Evolutionary conservation across 2,888 invertebrate species (phyloP), one percentile per base, ranked within the genome.

Genomic region (Entomobrya multifasciata): DNA sequence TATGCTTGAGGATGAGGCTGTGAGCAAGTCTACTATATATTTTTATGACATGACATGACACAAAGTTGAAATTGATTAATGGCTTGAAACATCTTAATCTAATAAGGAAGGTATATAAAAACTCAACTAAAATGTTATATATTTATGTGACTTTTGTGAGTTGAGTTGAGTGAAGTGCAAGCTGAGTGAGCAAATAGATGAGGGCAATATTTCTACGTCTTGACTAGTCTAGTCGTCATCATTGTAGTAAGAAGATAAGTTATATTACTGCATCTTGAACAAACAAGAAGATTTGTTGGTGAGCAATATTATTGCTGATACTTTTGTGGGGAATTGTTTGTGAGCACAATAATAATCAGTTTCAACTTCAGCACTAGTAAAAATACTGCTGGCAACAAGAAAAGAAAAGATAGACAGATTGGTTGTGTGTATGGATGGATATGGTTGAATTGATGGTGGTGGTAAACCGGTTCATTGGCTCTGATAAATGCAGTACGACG

Each of bases 1-100:
- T 55, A 22, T 55, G 5, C 13, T 62, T 8, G 2, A 11, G 25
- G 55, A 17, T 62, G 30, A 30, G 36, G 36, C 65, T 17, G 41
- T 65, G 36, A 36, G n/a, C n/a, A n/a, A n/a, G n/a, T n/a, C n/a
- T n/a, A n/a, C n/a, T n/a, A n/a, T n/a, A n/a, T 65, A 17, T 65
- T 30, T 65, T 17, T 65, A n/a, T 65, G 65, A 65, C 65, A 36
- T 65, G 65, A 65, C 17, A 17, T 70, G 41, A 62, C 62, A 62
- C 62, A 30, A 62, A 62, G 30, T 70, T 70, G 70, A 70, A 70
- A 70, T 70, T 70, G 70, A 70, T 70, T 44, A 70, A 70, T 70
- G 44, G 30, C 10, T 22, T 22, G 17, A 41, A 70, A 44, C 70
- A 70, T 70, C 70, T 70, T 70, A 70, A 70, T 70, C 70, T 15